Base-by-base conservation (phyloP, 2,888 invertebrate species). In the Cordilura impudica region DNA sequence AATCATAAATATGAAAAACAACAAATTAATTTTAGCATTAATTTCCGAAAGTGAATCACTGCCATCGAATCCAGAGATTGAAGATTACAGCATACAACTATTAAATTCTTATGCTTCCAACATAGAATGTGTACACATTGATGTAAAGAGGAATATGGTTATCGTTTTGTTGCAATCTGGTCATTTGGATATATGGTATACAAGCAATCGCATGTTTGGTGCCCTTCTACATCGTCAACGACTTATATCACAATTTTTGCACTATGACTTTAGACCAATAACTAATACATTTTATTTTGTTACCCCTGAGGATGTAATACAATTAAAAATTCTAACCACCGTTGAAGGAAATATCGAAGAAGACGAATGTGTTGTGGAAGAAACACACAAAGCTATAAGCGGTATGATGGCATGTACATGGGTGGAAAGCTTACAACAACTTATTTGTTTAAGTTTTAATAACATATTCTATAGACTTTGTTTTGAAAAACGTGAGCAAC, bases 391-490 rank as follows among this genome's bases (percentile, higher is more conserved):
- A 67, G 61, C 81, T 2, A 82, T 89, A 4, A 76, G 84, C 1
- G 88, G 87, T 1, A 88, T 89, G 78, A 82, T 87, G 16, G 88
- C 86, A 2, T 84, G 89, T 51, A 88, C 88, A 1, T 89, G 87
- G 85, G 84, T 87, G 2, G 82, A 84, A 12, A 82, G 84, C 10
- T 83, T 84, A 18, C 78, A 85, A 4, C 86, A 85, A 65, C 77
- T 89, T 16, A 84, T 89, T 31, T 89, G 89, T 29, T 81, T 89
- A 10, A 88, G 87, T 69, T 85, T 86, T 39, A 89, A 89, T 70
- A 89, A 89, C 56, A 85, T 89, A 8, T 89, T 89, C 56, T 88
- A 89, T 81, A 82, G 83, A 35, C 74, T 85, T 4, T 76, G 76
- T n/a, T 86, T 87, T 70, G 35, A 63, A 18, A 10, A 6, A 6